Evolutionary conservation across 2,888 invertebrate species (phyloP).

Genomic region (Ceratothoa steindachneri): DNA sequence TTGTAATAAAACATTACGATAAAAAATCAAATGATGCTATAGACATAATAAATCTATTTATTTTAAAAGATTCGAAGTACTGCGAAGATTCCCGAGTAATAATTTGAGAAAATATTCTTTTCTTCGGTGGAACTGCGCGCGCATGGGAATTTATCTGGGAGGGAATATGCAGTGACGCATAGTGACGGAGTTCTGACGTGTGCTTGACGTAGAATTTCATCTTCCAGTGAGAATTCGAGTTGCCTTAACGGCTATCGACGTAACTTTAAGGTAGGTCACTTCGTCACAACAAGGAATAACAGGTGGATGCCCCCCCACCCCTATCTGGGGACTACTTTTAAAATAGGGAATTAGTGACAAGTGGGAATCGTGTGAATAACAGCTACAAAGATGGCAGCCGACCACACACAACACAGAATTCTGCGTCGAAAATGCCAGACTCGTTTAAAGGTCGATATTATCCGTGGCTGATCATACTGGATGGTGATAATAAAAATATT

Average conservation of each 20-base stretch:
- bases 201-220: constrained; percentile 42
- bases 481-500: too few relatives aligned
- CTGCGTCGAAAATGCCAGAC: too few relatives aligned
- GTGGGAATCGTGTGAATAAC: not conserved
- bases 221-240: constrained; percentile 44
- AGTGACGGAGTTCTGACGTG: constrained; percentile 47
- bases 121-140: not conserved
- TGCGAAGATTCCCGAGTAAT: not conserved
- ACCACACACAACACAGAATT: too few relatives aligned
- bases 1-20: too few relatives aligned
- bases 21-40: too few relatives aligned
- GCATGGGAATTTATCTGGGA: constrained; percentile 9
- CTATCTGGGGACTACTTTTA: not conserved
- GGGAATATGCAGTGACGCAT: constrained; percentile 32
- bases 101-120: not conserved
- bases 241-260: constrained; percentile 34
- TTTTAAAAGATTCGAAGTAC: too few relatives aligned
- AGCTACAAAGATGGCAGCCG: not conserved
- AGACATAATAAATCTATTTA: too few relatives aligned
- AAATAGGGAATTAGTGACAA: not conserved
- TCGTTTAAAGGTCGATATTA: too few relatives aligned
- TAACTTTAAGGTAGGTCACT: constrained; percentile 34
- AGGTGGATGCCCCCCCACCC: constrained; percentile 2
- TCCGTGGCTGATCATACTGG: too few relatives aligned
- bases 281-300: constrained; percentile 11